Conservation (phyloP, 2,113 vertebrate genomes). For the Tachycineta bicolor region DNA sequence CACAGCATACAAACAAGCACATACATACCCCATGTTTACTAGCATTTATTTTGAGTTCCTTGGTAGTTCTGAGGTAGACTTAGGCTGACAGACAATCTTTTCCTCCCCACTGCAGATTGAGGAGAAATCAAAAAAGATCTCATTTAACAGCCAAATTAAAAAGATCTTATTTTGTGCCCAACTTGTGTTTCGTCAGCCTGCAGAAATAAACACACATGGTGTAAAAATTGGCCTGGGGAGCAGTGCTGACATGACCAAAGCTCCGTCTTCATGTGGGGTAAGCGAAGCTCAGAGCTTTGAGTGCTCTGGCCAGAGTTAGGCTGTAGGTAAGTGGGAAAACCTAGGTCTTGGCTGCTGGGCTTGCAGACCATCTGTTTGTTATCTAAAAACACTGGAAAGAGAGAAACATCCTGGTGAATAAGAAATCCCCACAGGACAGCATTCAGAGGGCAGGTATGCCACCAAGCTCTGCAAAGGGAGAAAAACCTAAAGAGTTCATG, state of each 20-base stretch:
- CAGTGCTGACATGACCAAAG: not conserved
- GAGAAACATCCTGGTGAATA: not conserved
- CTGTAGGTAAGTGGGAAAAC: not conserved
- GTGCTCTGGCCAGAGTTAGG: not conserved
- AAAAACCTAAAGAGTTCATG: not conserved
- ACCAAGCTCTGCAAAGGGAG: not conserved
- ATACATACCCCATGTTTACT: slow-evolving; percentile 23
- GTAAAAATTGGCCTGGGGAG: not conserved
- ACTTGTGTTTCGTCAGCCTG: not conserved
- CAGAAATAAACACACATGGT: not conserved
- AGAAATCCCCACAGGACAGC: not conserved
- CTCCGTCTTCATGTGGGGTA: not conserved
- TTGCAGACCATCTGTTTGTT: not conserved
- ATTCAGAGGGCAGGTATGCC: not conserved
- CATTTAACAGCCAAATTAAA: not conserved
- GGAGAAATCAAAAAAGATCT: not conserved
- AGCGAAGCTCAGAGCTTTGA: not conserved
- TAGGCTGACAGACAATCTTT: not conserved
- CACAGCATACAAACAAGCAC: slow-evolving; percentile 51
- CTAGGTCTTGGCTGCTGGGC: not conserved
- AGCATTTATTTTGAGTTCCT: slow-evolving; percentile 31
- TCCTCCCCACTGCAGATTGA: not conserved
- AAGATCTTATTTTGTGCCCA: not conserved
- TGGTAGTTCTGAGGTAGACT: slow-evolving; percentile 23
- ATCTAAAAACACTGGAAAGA: not conserved